These are phyloP conservation scores for Helogale parvula DNA, from an alignment of 2,113 vertebrate species.

Conservation along the genomic window DNA sequence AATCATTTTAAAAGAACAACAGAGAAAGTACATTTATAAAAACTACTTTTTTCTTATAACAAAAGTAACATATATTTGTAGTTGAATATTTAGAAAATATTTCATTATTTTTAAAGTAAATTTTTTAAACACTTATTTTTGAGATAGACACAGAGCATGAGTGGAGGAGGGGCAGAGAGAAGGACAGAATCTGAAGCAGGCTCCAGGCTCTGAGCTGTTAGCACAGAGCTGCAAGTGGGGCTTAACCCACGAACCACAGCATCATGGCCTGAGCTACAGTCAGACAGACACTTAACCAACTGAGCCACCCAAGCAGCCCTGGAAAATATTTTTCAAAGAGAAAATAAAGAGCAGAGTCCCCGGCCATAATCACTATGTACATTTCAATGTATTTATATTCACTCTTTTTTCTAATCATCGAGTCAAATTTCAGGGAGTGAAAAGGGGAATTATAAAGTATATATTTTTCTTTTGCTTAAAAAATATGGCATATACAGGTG, in stretches of 20 bases:
- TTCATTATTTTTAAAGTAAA: too few species aligned
- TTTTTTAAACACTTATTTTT: too few species aligned
- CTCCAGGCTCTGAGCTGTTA: too few species aligned
- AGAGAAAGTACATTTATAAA: neutral
- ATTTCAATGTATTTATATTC: neutral
- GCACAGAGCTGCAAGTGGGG: too few species aligned
- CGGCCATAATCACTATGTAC: neutral
- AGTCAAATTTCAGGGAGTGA: neutral
- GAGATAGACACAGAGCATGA: too few species aligned
- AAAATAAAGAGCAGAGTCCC: neutral
- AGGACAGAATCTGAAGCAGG: too few species aligned
- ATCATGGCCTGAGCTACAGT: too few species aligned
- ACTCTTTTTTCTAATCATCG: neutral
- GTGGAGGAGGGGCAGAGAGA: too few species aligned
- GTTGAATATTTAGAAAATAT: slow-evolving; percentile 5
- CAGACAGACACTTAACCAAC: too few species aligned
- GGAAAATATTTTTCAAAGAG: neutral
- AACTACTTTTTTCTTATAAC: neutral
- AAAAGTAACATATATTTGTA: neutral
- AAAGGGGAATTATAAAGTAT: neutral
- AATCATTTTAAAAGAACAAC: slow-evolving; percentile 2
- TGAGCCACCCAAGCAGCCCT: too few species aligned
- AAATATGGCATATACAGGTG: neutral
- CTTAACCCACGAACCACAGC: too few species aligned
- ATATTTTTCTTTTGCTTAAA: neutral